Base-by-base conservation (phyloP, 2,113 vertebrate genomes). In the Calypte anna region DNA sequence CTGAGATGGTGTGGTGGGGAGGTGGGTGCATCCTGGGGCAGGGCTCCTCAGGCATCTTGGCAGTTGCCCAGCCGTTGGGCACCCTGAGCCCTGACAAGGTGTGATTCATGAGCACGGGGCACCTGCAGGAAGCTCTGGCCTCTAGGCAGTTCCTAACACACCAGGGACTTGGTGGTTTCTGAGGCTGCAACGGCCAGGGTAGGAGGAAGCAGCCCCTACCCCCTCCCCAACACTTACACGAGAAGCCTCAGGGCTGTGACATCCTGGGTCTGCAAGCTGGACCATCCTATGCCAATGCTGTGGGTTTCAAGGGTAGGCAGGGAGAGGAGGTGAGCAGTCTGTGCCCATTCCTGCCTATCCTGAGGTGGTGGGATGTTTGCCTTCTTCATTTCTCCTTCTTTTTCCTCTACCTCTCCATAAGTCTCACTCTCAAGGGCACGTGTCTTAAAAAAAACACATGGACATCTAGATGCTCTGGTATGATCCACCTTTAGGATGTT, bases 71-170 rank as follows among this genome's bases (percentile, higher is more conserved):
- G 94, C 93, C n/a, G 94, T 96, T 96, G 93, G 77, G 75, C 70
- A 79, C 69, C 77, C 80, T 10, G 2, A 57, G n/a, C 57, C 73
- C 69, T 92, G 96, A 97, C 96, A 96, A 95, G 95, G 96, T 97
- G 95, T 97, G 96, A 97, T 97, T 97, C 95, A 97, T 97, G 94
- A 90, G 88, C 5, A 0, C 1, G 4, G 58, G 91, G 92, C 95
- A 97, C 97, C 97, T 97, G 97, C 97, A 97, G 97, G 97, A 97
- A 97, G 75, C 92, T 62, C 93, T 0, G 2, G 73, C 69, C 81
- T 88, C 82, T 84, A 86, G 84, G 95, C 96, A 33, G 86, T 96
- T 97, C 96, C 96, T 86, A 88, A 62, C 27, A 19, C 88, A 89
- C 90, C 78, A n/a, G 85, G 91, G 92, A 50, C 82, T 93, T 79